phyloP scores from a whole-genome alignment of 2,113 vertebrate species.

The Hemicordylus capensis region DNA sequence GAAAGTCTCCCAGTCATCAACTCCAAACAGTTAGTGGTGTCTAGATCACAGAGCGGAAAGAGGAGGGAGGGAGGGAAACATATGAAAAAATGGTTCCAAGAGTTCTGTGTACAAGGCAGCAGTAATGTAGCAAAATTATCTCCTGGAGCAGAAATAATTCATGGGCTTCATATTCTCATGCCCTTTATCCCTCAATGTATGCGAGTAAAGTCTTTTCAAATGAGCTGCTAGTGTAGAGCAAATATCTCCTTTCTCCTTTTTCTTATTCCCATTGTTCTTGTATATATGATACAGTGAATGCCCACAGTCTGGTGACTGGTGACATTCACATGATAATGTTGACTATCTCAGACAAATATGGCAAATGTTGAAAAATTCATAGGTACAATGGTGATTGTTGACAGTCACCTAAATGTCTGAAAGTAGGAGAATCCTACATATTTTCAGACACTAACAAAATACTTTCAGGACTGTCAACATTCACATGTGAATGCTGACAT shows the following conservation, averaged over 20 bases:
- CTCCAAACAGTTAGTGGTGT: constrained; percentile 88
- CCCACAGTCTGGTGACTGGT: neutral
- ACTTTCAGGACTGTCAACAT: neutral
- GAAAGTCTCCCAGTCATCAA: constrained; percentile 90
- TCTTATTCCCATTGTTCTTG: constrained; percentile 6
- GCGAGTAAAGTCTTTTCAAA: constrained; percentile 7
- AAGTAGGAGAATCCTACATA: neutral
- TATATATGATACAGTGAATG: neutral
- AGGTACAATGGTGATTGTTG: neutral
- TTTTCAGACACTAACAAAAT: neutral
- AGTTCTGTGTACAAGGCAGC: constrained; percentile 70
- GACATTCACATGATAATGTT: neutral
- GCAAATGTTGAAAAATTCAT: neutral
- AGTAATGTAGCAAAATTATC: constrained; percentile 66
- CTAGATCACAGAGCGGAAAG: constrained; percentile 81
- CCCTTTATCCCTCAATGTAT: constrained; percentile 40
- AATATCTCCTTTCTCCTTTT: neutral
- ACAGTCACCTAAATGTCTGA: neutral
- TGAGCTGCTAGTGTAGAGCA: neutral
- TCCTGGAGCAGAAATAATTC: constrained; percentile 68
- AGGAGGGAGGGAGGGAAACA: constrained; percentile 77
- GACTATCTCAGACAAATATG: neutral
- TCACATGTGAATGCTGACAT: neutral
- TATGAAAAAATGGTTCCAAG: constrained; percentile 63
- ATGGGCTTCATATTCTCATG: constrained; percentile 53